Conservation (phyloP, 2,113 vertebrate genomes). For the Heterochromis multidens region DNA sequence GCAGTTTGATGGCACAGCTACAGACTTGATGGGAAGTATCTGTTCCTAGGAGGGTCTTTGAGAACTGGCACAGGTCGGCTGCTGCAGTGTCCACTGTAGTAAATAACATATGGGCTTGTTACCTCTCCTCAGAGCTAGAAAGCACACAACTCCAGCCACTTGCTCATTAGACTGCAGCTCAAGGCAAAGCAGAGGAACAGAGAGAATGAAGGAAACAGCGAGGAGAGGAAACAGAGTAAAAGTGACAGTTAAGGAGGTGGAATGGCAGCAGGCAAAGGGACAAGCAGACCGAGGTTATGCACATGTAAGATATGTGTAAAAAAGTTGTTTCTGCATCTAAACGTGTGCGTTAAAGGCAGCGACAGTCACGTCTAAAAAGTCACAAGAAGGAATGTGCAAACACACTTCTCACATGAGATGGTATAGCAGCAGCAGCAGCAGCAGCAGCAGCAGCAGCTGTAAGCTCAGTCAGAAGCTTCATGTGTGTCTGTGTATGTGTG, state of each 20-base stretch:
- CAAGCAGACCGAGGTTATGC: not conserved
- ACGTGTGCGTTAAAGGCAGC: not conserved
- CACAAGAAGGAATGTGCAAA: not conserved
- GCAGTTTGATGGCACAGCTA: conserved; percentile 16
- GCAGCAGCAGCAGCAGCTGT: conserved; percentile 22
- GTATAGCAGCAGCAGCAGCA: not conserved
- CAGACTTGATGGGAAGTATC: conserved; percentile 14
- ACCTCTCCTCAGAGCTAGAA: conserved; percentile 44
- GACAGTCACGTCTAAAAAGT: not conserved
- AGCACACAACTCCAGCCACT: conserved; percentile 30
- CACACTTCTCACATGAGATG: not conserved
- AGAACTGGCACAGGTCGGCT: conserved; percentile 21
- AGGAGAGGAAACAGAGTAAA: not conserved
- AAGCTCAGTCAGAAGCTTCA: not conserved
- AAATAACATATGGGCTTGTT: conserved; percentile 66
- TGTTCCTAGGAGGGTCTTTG: conserved; percentile 21
- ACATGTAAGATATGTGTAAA: not conserved
- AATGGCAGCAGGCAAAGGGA: not conserved
- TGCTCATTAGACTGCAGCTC: conserved; percentile 60
- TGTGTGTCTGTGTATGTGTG: not conserved
- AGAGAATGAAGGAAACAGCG: not conserved
- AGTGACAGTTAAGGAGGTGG: not conserved
- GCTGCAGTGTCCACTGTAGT: conserved; percentile 37
- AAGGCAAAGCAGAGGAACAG: conserved; percentile 24
- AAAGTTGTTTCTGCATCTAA: not conserved